Evolutionary conservation across 2,797 vertebrate genomes (phyloP).

Genomic region (Lagorchestes hirsutus): DNA sequence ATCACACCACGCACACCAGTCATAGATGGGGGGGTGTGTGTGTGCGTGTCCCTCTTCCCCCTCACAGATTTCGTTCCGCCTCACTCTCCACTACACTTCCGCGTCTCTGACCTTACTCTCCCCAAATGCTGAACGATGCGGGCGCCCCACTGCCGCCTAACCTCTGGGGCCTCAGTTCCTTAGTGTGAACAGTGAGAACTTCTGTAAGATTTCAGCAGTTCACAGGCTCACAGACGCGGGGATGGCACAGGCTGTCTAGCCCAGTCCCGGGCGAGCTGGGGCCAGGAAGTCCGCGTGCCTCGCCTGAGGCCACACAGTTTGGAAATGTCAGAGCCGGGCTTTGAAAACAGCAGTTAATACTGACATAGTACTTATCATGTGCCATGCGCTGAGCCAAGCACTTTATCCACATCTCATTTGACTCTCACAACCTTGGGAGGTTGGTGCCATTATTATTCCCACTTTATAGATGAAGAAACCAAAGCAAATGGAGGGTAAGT

Average conservation of each 20-base stretch:
- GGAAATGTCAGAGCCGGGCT: not conserved
- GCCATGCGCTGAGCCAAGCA: not conserved
- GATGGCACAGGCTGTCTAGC: not conserved
- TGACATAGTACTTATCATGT: not conserved
- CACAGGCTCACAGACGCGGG: not conserved
- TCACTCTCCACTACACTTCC: not conserved
- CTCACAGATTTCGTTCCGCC: not conserved
- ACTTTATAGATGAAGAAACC: not conserved
- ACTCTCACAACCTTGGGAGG: not conserved
- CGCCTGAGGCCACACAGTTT: not conserved
- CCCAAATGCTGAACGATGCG: not conserved
- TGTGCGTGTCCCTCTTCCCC: rapidly evolving
- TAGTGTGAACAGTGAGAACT: not conserved
- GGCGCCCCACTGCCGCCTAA: not conserved
- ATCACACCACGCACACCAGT: not conserved
- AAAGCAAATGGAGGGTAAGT: not conserved
- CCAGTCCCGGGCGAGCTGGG: no score
- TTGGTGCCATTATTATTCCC: not conserved
- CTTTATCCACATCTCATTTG: not conserved
- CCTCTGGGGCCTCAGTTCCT: not conserved
- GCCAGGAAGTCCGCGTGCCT: no score
- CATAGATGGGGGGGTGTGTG: rapidly evolving
- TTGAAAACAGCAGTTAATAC: not conserved
- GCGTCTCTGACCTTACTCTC: not conserved
- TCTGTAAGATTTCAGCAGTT: not conserved